Conservation (phyloP, 2,113 vertebrate species). For the Egretta garzetta region DNA sequence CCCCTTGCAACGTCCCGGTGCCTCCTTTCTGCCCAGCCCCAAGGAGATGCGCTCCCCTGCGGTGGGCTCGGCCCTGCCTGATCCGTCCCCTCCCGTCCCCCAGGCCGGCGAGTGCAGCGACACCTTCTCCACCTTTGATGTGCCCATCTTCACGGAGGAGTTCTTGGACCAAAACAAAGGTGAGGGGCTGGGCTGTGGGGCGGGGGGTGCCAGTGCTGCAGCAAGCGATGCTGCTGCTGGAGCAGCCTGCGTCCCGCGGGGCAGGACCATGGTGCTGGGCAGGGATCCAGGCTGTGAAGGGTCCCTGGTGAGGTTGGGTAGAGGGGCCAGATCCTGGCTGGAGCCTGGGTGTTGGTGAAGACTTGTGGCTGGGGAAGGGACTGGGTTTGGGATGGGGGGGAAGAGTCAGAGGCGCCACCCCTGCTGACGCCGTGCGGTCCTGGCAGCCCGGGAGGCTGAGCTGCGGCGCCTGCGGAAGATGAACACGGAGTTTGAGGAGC, state of each 20-base stretch:
- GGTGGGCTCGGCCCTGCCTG: neutral
- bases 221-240: neutral
- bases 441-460: slow-evolving; percentile 89
- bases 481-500: slow-evolving; percentile 96
- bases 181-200: slow-evolving; percentile 24
- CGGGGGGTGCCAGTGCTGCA: accelerated
- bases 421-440: accelerated
- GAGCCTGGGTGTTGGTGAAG: neutral
- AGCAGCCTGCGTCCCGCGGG: accelerated
- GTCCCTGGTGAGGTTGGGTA: neutral
- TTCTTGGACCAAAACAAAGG: slow-evolving; percentile 99
- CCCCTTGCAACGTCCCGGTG: accelerated
- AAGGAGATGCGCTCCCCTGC: neutral
- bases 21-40: neutral
- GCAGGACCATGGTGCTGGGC: neutral
- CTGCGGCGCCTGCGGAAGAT: slow-evolving; percentile 92
- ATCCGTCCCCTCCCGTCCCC: neutral
- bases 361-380: accelerated
- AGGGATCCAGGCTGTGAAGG: neutral
- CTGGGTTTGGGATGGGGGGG: neutral
- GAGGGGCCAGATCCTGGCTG: neutral
- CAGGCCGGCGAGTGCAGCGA: slow-evolving; percentile 82
- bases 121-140: slow-evolving; percentile 86
- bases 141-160: slow-evolving; percentile 97
- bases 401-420: accelerated